phyloP scores from a whole-genome alignment of 2,113 vertebrate genomes.

The Xiphophorus hellerii region DNA sequence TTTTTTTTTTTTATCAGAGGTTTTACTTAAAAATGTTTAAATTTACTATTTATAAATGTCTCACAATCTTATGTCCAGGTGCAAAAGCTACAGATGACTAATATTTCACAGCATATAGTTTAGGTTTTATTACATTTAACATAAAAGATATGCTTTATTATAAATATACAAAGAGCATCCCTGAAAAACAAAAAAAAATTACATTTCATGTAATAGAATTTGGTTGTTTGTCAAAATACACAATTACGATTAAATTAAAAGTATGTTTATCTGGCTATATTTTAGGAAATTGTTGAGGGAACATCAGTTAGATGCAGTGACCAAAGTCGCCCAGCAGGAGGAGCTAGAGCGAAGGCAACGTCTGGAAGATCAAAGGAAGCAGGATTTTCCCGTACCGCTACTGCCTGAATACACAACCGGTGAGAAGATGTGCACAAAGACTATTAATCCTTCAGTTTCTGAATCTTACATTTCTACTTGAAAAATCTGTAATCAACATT shows the following conservation, averaged over 20 bases:
- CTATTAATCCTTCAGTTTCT: too few species aligned
- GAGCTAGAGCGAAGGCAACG: conserved; percentile 91
- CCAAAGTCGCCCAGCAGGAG: conserved; percentile 94
- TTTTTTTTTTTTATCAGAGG: background rate
- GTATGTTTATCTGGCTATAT: background rate
- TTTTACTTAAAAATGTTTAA: background rate
- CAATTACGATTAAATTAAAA: background rate
- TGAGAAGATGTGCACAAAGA: conserved; percentile 20
- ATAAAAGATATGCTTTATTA: background rate
- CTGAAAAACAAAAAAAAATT: background rate
- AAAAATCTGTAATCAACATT: too few species aligned
- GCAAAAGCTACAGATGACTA: background rate
- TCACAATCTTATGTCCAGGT: background rate
- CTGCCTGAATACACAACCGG: conserved; percentile 68
- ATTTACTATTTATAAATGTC: too few species aligned
- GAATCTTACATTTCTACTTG: too few species aligned
- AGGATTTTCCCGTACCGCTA: conserved; percentile 83
- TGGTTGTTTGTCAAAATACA: background rate
- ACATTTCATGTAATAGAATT: background rate
- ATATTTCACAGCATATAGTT: background rate
- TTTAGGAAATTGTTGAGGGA: conserved; percentile 93
- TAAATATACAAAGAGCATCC: background rate
- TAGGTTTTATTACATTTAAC: background rate
- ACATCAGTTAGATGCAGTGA: conserved; percentile 92
- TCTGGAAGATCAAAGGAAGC: conserved; percentile 88